Percentiles rank a stretch among this genome's conserved stretches.
These are phyloP conservation scores for Chymomyza fuscimana DNA, from an alignment of 2,888 invertebrate species.

Conservation along the genomic window DNA sequence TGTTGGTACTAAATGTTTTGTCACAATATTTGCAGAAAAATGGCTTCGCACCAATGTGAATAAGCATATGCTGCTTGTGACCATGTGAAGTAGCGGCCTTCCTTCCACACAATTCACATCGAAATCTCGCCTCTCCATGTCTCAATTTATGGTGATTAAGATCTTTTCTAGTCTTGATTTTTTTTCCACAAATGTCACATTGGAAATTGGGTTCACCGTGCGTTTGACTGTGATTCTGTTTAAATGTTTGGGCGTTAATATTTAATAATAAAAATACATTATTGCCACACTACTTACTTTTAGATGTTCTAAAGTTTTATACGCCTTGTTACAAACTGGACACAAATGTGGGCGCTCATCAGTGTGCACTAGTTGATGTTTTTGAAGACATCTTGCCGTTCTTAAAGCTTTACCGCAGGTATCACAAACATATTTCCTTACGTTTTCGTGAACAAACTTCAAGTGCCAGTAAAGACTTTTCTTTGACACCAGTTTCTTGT, in stretches of 20 bases:
- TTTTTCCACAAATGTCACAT: slow-evolving; percentile 78
- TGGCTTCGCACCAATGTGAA: slow-evolving; percentile 77
- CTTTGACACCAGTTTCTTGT: not conserved
- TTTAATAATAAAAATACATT: not conserved
- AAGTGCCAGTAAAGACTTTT: slow-evolving; percentile 54
- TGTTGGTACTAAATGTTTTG: slow-evolving; percentile 77
- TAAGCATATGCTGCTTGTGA: slow-evolving; percentile 76
- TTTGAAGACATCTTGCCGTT: slow-evolving; percentile 79
- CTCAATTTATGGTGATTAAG: slow-evolving; percentile 80
- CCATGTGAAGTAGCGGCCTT: slow-evolving; percentile 78
- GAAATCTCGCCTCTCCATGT: slow-evolving; percentile 74
- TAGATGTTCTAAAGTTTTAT: slow-evolving; percentile 76
- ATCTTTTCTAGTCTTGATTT: slow-evolving; percentile 79
- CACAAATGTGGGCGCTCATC: slow-evolving; percentile 80
- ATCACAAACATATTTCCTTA: slow-evolving; percentile 80
- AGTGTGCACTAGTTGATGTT: slow-evolving; percentile 80
- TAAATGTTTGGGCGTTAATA: not conserved
- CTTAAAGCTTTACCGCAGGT: slow-evolving; percentile 80
- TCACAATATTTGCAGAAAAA: slow-evolving; percentile 78
- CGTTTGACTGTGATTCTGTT: slow-evolving; percentile 78
- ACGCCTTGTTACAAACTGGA: slow-evolving; percentile 75
- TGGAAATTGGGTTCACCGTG: slow-evolving; percentile 79
- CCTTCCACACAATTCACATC: slow-evolving; percentile 75
- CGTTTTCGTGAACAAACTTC: slow-evolving; percentile 72
- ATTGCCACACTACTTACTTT: slow-evolving; percentile 47